These are phyloP conservation scores for Microtus pennsylvanicus DNA, from an alignment of 2,113 vertebrate species.

Conservation along the genomic window DNA sequence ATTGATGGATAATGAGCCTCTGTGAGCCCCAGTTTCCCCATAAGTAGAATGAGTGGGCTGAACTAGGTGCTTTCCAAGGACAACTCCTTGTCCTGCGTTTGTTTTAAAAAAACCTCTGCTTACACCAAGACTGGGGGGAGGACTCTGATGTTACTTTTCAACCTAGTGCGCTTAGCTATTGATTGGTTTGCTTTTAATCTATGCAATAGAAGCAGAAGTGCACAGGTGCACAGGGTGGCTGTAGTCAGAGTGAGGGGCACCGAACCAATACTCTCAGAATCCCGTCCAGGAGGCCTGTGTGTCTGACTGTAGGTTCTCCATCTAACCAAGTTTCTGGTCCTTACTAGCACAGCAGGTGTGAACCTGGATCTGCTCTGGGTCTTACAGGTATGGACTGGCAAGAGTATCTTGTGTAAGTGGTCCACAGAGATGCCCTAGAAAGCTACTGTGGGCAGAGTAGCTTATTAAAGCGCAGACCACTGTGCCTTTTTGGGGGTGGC, in stretches of 20 bases:
- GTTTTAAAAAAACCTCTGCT: not conserved
- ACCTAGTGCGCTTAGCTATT: not conserved
- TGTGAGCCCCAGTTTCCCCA: slow-evolving; percentile 10
- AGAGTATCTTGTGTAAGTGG: not conserved
- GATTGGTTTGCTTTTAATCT: not conserved
- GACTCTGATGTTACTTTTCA: not conserved
- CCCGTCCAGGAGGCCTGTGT: not conserved
- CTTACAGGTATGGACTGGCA: not conserved
- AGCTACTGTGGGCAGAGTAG: not conserved
- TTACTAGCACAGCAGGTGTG: not conserved
- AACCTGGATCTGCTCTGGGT: not conserved
- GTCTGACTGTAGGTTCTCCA: not conserved
- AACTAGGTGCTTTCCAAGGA: not conserved
- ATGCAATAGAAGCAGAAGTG: not conserved
- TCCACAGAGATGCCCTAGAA: not conserved
- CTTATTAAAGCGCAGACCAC: not conserved
- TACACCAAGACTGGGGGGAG: not conserved
- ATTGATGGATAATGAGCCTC: not conserved
- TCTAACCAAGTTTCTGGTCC: not conserved
- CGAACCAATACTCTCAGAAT: not conserved
- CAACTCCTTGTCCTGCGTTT: not conserved
- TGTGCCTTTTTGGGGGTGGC: not conserved
- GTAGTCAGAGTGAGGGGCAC: not conserved
- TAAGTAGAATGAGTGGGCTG: not conserved
- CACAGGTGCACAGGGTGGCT: not conserved